Evolutionary conservation across 2,797 vertebrate genomes (phyloP).

Genomic region (Peromyscus eremicus): DNA sequence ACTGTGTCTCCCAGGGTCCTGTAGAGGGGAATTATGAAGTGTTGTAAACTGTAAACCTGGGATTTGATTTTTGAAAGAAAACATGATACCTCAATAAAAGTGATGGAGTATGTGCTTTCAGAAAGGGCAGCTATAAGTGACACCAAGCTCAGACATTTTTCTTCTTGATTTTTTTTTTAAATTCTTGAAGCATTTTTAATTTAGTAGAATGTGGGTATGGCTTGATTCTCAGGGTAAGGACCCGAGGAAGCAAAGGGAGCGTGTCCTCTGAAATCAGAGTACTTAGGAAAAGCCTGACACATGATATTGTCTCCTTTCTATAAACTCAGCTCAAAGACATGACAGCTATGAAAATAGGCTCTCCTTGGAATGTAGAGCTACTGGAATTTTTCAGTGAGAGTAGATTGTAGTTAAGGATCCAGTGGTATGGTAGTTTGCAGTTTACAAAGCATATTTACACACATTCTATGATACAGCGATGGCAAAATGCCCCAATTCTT

Average conservation of each 20-base stretch:
- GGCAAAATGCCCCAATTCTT: not conserved
- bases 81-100: not conserved
- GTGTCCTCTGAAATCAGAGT: slow-evolving; percentile 32
- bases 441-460: slow-evolving; percentile 34
- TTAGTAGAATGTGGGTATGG: not conserved
- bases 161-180: slow-evolving; percentile 45
- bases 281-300: not conserved
- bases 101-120: slow-evolving; percentile 33
- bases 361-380: slow-evolving; percentile 11
- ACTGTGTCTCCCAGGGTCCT: not conserved
- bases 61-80: slow-evolving; percentile 63
- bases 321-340: slow-evolving; percentile 25
- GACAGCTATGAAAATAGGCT: slow-evolving; percentile 31
- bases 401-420: slow-evolving; percentile 6
- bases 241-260: not conserved
- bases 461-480: not conserved
- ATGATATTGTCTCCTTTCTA: slow-evolving; percentile 44
- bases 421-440: not conserved
- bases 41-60: slow-evolving; percentile 41
- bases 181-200: slow-evolving; percentile 46
- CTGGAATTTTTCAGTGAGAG: slow-evolving; percentile 1
- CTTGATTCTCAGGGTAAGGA: slow-evolving; percentile 27
- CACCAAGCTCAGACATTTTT: not conserved
- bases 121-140: slow-evolving; percentile 48
- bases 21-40: slow-evolving; percentile 16